phyloP scores from a whole-genome alignment of 2,797 vertebrate species.

The Netta rufina region DNA sequence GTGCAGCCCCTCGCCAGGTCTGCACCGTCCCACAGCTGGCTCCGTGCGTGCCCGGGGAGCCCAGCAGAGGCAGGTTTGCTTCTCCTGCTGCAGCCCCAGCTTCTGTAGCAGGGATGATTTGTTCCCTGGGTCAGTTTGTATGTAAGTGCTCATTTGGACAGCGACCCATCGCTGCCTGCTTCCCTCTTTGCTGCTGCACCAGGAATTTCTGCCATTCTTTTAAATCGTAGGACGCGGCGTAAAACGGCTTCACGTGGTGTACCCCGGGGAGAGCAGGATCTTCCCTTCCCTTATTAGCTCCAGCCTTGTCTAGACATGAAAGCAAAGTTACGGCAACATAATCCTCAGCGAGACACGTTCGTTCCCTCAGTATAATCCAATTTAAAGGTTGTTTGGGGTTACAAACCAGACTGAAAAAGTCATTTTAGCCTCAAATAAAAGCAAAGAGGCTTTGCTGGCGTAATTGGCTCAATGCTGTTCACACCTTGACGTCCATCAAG shows the following conservation, averaged over 20 bases:
- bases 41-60: too few species aligned
- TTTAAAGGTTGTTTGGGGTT: fast-evolving
- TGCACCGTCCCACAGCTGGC: fast-evolving
- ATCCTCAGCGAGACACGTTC: fast-evolving
- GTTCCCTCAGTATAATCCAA: fast-evolving
- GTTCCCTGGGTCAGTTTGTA: fast-evolving
- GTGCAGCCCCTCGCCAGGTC: fast-evolving
- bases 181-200: fast-evolving
- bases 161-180: background rate
- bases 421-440: fast-evolving
- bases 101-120: fast-evolving
- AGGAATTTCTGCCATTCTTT: background rate
- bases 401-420: fast-evolving
- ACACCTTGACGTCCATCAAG: fast-evolving
- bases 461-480: fast-evolving
- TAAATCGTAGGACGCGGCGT: fast-evolving
- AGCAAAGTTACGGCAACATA: fast-evolving
- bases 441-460: fast-evolving
- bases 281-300: background rate
- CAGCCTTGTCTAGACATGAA: fast-evolving
- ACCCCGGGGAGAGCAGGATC: background rate
- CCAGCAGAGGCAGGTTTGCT: fast-evolving
- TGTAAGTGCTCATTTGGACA: fast-evolving
- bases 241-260: background rate
- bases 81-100: background rate